Conservation (phyloP, 1,140 invertebrate species). For the Lutraria rhynchaena region DNA sequence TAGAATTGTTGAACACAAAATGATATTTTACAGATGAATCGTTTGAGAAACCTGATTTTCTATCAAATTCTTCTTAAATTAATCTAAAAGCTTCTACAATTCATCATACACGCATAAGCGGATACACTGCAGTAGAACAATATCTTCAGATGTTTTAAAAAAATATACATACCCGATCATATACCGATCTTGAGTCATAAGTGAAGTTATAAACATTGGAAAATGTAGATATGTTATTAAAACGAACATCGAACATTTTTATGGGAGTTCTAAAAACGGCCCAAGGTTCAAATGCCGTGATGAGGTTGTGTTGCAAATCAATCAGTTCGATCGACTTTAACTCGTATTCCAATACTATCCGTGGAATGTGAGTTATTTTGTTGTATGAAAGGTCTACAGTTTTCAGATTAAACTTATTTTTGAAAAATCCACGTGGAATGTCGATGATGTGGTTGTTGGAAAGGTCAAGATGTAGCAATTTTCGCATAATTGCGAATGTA, state of each 20-base stretch:
- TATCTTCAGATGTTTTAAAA: too few species aligned
- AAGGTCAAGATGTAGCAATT: constrained; percentile 16
- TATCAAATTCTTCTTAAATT: too few species aligned
- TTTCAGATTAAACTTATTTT: constrained; percentile 4
- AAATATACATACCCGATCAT: constrained; percentile 19
- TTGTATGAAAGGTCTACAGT: constrained; percentile 45
- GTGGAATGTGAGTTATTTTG: constrained; percentile 19
- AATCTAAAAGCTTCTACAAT: too few species aligned
- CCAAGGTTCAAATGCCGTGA: constrained; percentile 47
- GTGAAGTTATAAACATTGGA: constrained; percentile 64
- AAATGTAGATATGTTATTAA: constrained; percentile 59
- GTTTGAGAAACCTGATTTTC: too few species aligned
- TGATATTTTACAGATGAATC: too few species aligned
- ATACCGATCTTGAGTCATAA: constrained; percentile 29
- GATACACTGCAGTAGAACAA: too few species aligned
- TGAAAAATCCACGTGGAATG: constrained; percentile 32
- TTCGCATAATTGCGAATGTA: not conserved
- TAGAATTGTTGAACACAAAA: too few species aligned
- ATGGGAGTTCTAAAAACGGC: constrained; percentile 10
- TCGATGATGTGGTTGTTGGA: constrained; percentile 1
- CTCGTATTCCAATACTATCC: constrained; percentile 20
- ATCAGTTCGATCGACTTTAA: not conserved
- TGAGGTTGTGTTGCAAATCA: constrained; percentile 17
- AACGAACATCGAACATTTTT: not conserved
- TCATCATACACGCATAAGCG: too few species aligned